A percentile compares a stretch with the other conserved stretches of the same genome.
Evolutionary conservation across 92 coral and sea anemone genomes (phyloP).

Genomic region (Bergia puertoricense): DNA sequence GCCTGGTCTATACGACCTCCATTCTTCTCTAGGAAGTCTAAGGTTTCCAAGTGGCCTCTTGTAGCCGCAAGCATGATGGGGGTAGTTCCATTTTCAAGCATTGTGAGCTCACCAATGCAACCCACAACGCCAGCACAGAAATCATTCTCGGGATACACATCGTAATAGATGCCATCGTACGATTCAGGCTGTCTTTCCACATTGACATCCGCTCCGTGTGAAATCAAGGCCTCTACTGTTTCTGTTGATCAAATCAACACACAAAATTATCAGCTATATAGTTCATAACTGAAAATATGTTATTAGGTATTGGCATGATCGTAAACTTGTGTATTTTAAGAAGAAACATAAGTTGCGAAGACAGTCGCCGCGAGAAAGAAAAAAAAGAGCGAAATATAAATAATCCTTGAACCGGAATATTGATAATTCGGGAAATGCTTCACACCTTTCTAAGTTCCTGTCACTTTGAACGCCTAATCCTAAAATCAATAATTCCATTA

Average conservation of each 20-base stretch:
- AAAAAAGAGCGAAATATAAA: neutral
- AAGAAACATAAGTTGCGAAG: neutral
- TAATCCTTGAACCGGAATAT: neutral
- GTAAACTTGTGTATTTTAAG: neutral
- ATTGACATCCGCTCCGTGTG: constrained; percentile 19
- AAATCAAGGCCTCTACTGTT: neutral
- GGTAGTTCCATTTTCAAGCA: neutral
- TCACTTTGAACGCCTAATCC: neutral
- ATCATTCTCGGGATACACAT: constrained; percentile 22
- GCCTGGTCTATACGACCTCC: constrained; percentile 10
- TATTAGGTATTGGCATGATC: neutral
- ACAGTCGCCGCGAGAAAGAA: neutral
- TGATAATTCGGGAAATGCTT: neutral
- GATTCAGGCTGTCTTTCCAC: neutral
- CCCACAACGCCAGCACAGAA: constrained; percentile 15
- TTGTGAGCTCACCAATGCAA: constrained; percentile 12
- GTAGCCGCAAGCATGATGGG: constrained; percentile 24
- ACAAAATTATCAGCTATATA: neutral
- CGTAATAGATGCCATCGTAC: constrained; percentile 16
- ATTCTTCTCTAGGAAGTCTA: constrained; percentile 8
- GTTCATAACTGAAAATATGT: neutral
- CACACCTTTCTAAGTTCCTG: neutral
- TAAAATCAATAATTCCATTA: no score
- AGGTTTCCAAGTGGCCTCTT: constrained; percentile 10
- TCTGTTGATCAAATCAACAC: neutral